phyloP scores from a whole-genome alignment of 2,797 vertebrate genomes.

The Melanotaenia trifasciata region DNA sequence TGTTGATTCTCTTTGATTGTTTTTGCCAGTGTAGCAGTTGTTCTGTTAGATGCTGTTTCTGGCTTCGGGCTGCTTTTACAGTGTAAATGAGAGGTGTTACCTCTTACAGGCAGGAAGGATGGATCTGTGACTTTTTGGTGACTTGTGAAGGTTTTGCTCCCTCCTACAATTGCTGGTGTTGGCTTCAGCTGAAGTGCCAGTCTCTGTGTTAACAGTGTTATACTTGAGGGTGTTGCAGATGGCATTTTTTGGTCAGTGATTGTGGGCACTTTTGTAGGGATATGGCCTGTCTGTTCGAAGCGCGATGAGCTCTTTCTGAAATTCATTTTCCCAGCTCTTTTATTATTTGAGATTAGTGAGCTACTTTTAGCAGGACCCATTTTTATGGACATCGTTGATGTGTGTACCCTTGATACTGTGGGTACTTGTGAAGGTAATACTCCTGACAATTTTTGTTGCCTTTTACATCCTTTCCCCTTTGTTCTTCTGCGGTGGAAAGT shows the following conservation, averaged over 20 bases:
- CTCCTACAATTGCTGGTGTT: background rate
- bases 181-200: background rate
- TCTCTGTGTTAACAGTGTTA: conserved; percentile 13
- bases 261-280: background rate
- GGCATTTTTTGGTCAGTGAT: background rate
- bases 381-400: conserved; percentile 3
- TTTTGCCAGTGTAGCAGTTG: conserved; percentile 12
- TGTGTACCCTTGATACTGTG: background rate
- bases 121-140: conserved; percentile 9
- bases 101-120: conserved; percentile 15
- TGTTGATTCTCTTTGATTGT: background rate
- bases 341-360: conserved; percentile 14
- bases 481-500: conserved; percentile 34
- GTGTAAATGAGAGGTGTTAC: conserved; percentile 20
- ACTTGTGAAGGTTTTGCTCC: conserved; percentile 7
- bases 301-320: conserved; percentile 6
- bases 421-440: conserved; percentile 18
- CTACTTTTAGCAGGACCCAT: conserved; percentile 15
- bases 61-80: conserved; percentile 42
- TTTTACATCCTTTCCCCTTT: conserved; percentile 54
- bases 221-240: conserved; percentile 26
- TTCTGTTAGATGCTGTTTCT: background rate
- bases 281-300: conserved; percentile 3
- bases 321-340: conserved; percentile 35
- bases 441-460: conserved; percentile 9